phyloP scores from a whole-genome alignment of 2,888 invertebrate species.

The Teleogryllus oceanicus region DNA sequence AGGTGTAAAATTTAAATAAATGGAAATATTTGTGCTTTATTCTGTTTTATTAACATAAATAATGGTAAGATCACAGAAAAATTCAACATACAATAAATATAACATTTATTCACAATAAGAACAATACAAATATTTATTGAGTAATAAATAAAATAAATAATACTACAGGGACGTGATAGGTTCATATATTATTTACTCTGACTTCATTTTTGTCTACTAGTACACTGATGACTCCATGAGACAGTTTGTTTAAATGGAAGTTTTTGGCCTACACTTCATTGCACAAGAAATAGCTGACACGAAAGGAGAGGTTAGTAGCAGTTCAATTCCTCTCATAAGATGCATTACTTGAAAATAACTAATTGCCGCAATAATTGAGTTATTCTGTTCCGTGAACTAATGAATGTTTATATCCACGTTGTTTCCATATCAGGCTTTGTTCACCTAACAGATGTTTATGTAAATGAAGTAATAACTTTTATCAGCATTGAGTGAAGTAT shows the following conservation, averaged over 20 bases:
- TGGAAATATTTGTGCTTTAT: neutral
- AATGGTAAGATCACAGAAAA: neutral
- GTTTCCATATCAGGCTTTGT: too few species aligned
- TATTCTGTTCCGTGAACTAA: too few species aligned
- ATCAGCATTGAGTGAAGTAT: too few species aligned
- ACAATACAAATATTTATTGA: neutral
- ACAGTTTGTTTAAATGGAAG: neutral
- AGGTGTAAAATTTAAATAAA: neutral
- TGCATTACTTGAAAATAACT: too few species aligned
- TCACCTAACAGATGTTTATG: too few species aligned
- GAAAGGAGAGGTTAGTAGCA: neutral
- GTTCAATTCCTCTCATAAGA: too few species aligned
- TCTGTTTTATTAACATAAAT: neutral
- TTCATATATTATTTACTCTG: neutral
- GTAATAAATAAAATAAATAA: constrained; percentile 7
- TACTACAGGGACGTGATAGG: neutral
- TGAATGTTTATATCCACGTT: too few species aligned
- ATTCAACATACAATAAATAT: constrained; percentile 18
- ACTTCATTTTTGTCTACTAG: too few species aligned
- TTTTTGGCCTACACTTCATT: neutral
- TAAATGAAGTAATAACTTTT: too few species aligned
- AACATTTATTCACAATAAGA: constrained; percentile 7
- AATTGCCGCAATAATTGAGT: too few species aligned
- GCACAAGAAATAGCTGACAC: neutral
- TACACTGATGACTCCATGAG: too few species aligned